Percentiles rank a stretch among this genome's conserved stretches.
Evolutionary conservation across 2,888 invertebrate species (phyloP).

Genomic region (Cotesia congregata): DNA sequence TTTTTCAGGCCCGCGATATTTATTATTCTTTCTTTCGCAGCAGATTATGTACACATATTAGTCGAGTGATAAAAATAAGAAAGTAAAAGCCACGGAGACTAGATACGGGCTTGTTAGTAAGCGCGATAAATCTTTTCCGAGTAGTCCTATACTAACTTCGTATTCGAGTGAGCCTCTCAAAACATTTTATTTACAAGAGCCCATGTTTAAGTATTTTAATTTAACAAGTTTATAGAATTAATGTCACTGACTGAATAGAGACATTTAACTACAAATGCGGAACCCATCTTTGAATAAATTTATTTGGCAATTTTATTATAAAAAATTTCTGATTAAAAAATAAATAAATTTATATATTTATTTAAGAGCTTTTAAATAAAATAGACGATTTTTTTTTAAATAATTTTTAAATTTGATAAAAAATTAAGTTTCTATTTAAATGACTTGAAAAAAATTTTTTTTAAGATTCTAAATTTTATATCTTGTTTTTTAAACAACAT

Average conservation of each 20-base stretch:
- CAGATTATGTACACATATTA: neutral
- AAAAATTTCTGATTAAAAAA: no score
- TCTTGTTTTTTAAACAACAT: no score
- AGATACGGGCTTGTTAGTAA: constrained; percentile 55
- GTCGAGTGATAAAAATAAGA: constrained; percentile 43
- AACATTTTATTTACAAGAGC: constrained; percentile 45
- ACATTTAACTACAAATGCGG: neutral
- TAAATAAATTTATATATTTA: no score
- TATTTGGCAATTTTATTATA: no score
- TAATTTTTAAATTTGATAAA: no score
- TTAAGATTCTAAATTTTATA: no score
- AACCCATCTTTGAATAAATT: no score
- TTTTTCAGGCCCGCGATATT: neutral
- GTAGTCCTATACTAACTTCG: constrained; percentile 38
- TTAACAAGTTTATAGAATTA: constrained; percentile 40
- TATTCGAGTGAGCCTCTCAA: constrained; percentile 53
- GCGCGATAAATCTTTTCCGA: constrained; percentile 55
- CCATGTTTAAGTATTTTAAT: constrained; percentile 23
- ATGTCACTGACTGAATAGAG: neutral
- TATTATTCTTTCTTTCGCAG: neutral
- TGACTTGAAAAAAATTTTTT: no score
- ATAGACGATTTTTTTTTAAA: no score
- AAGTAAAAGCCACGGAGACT: constrained; percentile 27
- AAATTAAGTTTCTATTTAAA: no score
- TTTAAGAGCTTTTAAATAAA: no score